Evolutionary conservation across 2,888 invertebrate genomes (phyloP).

Genomic region (Sinopyrophorus schimmeli): DNA sequence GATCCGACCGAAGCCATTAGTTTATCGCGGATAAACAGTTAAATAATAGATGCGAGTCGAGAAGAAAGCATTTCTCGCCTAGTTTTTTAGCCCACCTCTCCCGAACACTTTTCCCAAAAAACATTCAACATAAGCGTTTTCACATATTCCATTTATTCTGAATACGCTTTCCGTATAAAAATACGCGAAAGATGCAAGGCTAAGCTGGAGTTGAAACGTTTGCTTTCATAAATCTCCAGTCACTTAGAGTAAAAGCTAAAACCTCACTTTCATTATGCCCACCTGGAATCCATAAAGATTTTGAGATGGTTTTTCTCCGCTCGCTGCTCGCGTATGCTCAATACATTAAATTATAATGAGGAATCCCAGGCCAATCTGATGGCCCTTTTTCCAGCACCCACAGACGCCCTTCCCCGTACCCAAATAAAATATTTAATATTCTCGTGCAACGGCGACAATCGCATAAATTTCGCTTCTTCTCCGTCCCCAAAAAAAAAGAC

Average conservation of each 20-base stretch:
- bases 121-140: slow-evolving; percentile 15
- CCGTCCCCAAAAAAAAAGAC: too few relatives aligned
- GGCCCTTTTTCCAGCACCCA: slow-evolving; percentile 21
- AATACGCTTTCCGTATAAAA: slow-evolving; percentile 16
- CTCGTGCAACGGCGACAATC: slow-evolving; percentile 23
- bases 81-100: slow-evolving; percentile 1
- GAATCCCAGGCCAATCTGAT: slow-evolving; percentile 28
- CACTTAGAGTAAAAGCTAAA: slow-evolving; percentile 30
- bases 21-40: too few relatives aligned
- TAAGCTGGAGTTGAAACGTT: slow-evolving; percentile 22
- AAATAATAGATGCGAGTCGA: too few relatives aligned
- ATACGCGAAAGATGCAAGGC: slow-evolving; percentile 17
- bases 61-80: too few relatives aligned
- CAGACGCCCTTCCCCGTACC: too few relatives aligned
- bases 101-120: slow-evolving; percentile 8
- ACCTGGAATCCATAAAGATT: slow-evolving; percentile 28
- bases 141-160: slow-evolving; percentile 21
- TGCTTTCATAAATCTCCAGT: slow-evolving; percentile 31
- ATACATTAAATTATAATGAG: slow-evolving; percentile 31
- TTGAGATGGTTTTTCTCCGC: slow-evolving; percentile 21
- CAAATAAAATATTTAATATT: slow-evolving; percentile 25
- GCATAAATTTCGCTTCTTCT: slow-evolving; percentile 27
- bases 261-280: slow-evolving; percentile 30
- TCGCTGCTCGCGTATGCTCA: slow-evolving; percentile 14
- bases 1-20: too few relatives aligned